These are phyloP conservation scores for Ellobius talpinus DNA, from an alignment of 2,113 vertebrate genomes.

Conservation along the genomic window DNA sequence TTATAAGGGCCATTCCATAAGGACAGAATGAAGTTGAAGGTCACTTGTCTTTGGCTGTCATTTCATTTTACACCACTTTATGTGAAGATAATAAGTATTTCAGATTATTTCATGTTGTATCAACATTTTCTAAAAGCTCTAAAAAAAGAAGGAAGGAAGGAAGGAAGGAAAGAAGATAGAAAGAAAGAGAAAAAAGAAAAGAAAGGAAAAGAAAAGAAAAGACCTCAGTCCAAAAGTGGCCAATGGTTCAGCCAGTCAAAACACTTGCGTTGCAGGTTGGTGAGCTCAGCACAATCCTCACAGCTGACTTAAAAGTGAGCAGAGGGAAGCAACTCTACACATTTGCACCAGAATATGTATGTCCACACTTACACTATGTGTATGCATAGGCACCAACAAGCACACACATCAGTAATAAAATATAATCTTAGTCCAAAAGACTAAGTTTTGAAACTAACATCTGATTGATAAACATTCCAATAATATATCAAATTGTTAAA, in stretches of 20 bases:
- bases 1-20: not conserved
- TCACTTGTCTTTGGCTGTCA: not conserved
- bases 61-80: not conserved
- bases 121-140: conserved; percentile 40
- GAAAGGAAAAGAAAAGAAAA: not conserved
- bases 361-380: not conserved
- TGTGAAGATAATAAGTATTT: not conserved
- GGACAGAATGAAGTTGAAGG: conserved; percentile 47
- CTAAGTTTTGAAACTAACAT: conserved; percentile 11
- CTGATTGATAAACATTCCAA: conserved; percentile 15
- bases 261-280: too few species aligned
- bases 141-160: not conserved
- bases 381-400: not conserved
- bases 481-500: conserved; percentile 17
- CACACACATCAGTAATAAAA: not conserved
- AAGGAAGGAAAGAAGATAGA: too few species aligned
- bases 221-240: not conserved
- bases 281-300: not conserved
- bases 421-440: not conserved
- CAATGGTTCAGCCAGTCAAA: not conserved
- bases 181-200: too few species aligned
- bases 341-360: too few species aligned
- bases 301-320: not conserved
- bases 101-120: not conserved
- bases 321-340: not conserved